phyloP scores from a whole-genome alignment of 2,113 vertebrate genomes.

The Gambusia holbrooki region DNA sequence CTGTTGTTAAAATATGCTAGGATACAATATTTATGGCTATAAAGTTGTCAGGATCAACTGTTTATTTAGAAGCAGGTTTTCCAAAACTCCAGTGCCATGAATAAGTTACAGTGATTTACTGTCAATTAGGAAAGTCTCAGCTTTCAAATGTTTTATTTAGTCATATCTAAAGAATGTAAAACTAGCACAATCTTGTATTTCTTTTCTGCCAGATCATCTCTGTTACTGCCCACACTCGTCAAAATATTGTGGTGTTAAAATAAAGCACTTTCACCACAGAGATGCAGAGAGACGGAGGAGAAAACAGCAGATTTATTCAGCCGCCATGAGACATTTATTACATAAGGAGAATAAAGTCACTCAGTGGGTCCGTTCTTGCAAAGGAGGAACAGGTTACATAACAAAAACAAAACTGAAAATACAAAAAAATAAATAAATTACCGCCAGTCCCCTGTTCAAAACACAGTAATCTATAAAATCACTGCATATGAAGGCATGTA shows the following conservation, averaged over 20 bases:
- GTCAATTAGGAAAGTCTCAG: not conserved
- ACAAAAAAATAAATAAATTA: not conserved
- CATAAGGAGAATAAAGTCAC: constrained; percentile 19
- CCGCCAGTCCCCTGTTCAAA: not conserved
- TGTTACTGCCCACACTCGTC: not conserved
- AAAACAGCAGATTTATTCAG: constrained; percentile 48
- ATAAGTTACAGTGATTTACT: not conserved
- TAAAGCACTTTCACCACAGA: not conserved
- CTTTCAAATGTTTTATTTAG: not conserved
- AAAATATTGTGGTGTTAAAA: not conserved
- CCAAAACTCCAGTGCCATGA: too few relatives aligned
- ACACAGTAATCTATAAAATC: not conserved
- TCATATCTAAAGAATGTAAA: not conserved
- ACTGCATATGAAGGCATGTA: not conserved
- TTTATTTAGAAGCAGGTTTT: not conserved
- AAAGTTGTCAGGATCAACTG: not conserved
- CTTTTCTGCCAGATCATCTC: not conserved
- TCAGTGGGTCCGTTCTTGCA: constrained; percentile 13
- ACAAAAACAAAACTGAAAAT: constrained; percentile 6
- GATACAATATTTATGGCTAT: not conserved
- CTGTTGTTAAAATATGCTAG: not conserved
- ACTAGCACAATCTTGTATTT: not conserved
- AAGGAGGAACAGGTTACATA: constrained; percentile 16
- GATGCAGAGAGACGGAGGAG: not conserved
- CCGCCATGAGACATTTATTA: constrained; percentile 27